A percentile compares a stretch with the other conserved stretches of the same genome.
These are phyloP conservation scores for Callopanchax toddi DNA, from an alignment of 2,113 vertebrate species.

Conservation along the genomic window DNA sequence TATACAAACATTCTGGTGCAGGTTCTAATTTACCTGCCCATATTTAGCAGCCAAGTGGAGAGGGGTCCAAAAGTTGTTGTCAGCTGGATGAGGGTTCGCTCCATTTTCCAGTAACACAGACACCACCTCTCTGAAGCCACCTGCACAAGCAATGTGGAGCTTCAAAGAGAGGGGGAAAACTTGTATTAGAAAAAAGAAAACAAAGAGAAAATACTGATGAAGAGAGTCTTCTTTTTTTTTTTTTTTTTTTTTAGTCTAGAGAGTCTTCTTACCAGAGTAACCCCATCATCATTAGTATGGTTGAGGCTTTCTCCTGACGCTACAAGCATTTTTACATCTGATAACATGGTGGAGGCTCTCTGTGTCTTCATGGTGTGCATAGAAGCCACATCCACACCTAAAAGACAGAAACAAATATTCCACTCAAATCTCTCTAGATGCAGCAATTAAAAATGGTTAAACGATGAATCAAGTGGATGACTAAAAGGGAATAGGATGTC, in stretches of 20 bases:
- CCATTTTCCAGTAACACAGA: slow-evolving; percentile 84
- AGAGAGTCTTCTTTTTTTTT: slow-evolving; percentile 60
- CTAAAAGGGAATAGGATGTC: background rate
- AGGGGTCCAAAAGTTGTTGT: slow-evolving; percentile 89
- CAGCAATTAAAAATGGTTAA: background rate
- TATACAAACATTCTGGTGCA: background rate
- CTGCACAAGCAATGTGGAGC: slow-evolving; percentile 92
- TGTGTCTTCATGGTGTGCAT: slow-evolving; percentile 87
- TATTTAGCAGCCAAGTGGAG: slow-evolving; percentile 94
- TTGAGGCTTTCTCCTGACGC: slow-evolving; percentile 82
- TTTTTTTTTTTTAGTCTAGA: too few relatives aligned
- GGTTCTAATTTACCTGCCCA: slow-evolving; percentile 85
- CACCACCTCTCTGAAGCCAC: slow-evolving; percentile 89
- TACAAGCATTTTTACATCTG: slow-evolving; percentile 87
- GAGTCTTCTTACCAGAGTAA: slow-evolving; percentile 86
- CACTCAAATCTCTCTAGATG: background rate
- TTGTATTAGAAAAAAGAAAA: background rate
- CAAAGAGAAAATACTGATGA: too few relatives aligned
- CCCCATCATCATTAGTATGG: slow-evolving; percentile 87
- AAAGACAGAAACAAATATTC: slow-evolving; percentile 14
- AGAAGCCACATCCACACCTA: slow-evolving; percentile 87
- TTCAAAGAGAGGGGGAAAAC: slow-evolving; percentile 44
- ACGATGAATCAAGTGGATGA: background rate
- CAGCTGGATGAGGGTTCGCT: slow-evolving; percentile 82
- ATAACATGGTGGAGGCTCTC: slow-evolving; percentile 85